Conservation (phyloP, 2,113 vertebrate species). For the Vulpes lagopus region DNA sequence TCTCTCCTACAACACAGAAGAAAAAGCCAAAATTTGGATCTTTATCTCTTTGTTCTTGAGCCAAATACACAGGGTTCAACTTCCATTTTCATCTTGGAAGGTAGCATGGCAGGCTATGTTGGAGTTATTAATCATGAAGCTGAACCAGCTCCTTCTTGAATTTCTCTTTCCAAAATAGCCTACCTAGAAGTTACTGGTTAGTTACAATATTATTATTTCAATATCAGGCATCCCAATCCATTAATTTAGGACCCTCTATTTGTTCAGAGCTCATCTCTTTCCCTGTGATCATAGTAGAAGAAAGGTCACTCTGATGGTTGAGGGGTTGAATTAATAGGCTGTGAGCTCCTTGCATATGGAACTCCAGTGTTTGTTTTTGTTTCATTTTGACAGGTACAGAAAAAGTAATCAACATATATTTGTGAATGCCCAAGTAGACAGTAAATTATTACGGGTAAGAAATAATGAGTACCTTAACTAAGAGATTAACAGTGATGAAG, state of each 20-base stretch:
- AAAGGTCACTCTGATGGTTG: neutral
- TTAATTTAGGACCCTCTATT: neutral
- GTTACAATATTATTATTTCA: neutral
- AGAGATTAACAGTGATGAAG: neutral
- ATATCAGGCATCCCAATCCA: neutral
- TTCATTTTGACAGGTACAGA: neutral
- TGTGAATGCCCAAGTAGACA: neutral
- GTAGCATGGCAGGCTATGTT: neutral
- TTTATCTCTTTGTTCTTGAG: neutral
- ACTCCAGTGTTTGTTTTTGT: neutral
- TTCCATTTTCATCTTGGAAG: neutral
- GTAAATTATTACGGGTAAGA: neutral
- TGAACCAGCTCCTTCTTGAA: neutral
- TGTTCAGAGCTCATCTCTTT: neutral
- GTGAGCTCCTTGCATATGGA: neutral
- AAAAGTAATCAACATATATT: neutral
- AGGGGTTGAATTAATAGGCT: neutral
- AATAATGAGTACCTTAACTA: neutral
- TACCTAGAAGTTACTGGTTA: neutral
- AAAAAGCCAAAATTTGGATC: neutral
- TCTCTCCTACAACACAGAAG: neutral
- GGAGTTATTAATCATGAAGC: neutral
- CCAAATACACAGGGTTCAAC: neutral
- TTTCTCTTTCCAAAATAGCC: conserved; percentile 3
- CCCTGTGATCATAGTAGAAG: neutral